Conservation (phyloP, 2,888 invertebrate species). For the Pyrgus malvae region DNA sequence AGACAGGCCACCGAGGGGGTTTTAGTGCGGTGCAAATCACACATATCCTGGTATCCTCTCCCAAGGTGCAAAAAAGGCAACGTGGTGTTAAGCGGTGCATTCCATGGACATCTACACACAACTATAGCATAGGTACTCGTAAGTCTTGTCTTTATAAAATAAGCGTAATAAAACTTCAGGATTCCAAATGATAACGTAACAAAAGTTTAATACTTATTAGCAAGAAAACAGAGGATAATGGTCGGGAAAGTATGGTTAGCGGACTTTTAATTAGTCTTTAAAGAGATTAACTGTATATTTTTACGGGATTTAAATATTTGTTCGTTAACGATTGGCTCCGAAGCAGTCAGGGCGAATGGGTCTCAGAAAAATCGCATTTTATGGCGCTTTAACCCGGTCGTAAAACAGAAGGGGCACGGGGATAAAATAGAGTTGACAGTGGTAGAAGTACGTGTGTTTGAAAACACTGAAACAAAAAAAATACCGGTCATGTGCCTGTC, state of each 20-base stretch:
- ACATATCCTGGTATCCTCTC: too few relatives aligned
- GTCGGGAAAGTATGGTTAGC: not conserved
- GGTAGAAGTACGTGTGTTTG: not conserved
- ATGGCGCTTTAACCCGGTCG: slow-evolving; percentile 11
- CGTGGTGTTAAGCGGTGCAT: too few relatives aligned
- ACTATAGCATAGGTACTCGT: too few relatives aligned
- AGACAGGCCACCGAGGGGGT: too few relatives aligned
- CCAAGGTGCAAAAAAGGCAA: too few relatives aligned
- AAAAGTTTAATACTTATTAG: not conserved
- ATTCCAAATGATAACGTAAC: too few relatives aligned
- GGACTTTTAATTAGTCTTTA: slow-evolving; percentile 10
- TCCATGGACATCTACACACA: too few relatives aligned
- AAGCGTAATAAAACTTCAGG: too few relatives aligned
- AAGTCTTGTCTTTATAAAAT: too few relatives aligned
- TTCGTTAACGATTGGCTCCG: slow-evolving; percentile 1
- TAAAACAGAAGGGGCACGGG: not conserved
- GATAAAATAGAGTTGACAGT: not conserved
- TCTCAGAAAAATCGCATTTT: slow-evolving; percentile 10
- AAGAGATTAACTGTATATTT: not conserved
- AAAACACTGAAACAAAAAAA: not conserved
- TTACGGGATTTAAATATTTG: slow-evolving; percentile 8
- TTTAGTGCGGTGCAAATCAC: too few relatives aligned
- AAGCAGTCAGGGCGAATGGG: not conserved
- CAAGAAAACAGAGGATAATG: not conserved
- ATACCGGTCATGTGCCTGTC: too few relatives aligned